phyloP scores from a whole-genome alignment of 2,888 invertebrate species.

The Hoplodrina ambigua region DNA sequence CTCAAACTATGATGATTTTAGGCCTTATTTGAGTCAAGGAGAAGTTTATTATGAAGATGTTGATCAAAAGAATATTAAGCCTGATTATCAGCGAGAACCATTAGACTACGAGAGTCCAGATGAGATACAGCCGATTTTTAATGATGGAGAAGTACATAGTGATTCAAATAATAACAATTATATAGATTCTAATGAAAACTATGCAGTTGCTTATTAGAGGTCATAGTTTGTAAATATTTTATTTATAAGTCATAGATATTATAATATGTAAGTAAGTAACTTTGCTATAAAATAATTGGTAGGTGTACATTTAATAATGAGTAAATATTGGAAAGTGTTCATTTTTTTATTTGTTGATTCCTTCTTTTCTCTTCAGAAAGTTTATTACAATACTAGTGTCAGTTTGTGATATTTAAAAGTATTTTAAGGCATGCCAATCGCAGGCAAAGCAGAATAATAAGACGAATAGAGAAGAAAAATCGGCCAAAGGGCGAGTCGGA shows the following conservation, averaged over 20 bases:
- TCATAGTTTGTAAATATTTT: constrained; percentile 5
- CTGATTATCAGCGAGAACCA: constrained; percentile 61
- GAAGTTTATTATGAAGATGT: constrained; percentile 72
- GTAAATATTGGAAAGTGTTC: constrained; percentile 34
- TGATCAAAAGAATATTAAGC: constrained; percentile 58
- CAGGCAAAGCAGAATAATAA: too few relatives aligned
- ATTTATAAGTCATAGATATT: constrained; percentile 40
- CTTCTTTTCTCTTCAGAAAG: background rate
- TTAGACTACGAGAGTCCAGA: constrained; percentile 68
- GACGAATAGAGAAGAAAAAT: too few relatives aligned
- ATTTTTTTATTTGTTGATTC: constrained; percentile 7
- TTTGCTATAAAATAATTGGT: background rate
- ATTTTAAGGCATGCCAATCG: too few relatives aligned
- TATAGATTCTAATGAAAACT: constrained; percentile 75
- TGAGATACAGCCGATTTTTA: constrained; percentile 71
- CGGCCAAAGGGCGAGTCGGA: too few relatives aligned
- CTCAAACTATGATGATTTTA: constrained; percentile 71
- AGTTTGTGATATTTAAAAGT: too few relatives aligned
- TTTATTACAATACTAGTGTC: too few relatives aligned
- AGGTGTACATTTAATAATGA: background rate
- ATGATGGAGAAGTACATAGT: constrained; percentile 73
- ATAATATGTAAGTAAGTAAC: background rate
- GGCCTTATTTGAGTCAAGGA: constrained; percentile 71
- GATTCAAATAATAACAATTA: constrained; percentile 78
- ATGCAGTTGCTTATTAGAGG: constrained; percentile 76